These are phyloP conservation scores for Sympetrum striolatum DNA, from an alignment of 2,888 invertebrate genomes.

Conservation along the genomic window DNA sequence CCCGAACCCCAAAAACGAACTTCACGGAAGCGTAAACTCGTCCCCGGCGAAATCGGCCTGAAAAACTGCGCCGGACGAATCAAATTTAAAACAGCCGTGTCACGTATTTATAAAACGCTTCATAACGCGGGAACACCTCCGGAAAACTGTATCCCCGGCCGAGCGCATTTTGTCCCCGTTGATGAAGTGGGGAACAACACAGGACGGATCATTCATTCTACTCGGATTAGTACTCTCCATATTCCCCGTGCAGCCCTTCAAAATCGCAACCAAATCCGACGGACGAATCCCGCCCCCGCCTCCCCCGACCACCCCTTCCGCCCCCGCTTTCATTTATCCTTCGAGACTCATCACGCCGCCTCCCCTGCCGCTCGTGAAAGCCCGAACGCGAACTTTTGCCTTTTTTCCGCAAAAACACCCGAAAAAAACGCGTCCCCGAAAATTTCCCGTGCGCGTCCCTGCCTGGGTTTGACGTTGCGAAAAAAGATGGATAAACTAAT, in stretches of 20 bases:
- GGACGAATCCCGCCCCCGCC: not conserved
- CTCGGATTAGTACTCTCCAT: constrained; percentile 23
- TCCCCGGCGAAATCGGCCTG: no score
- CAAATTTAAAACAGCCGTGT: not conserved
- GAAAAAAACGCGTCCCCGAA: not conserved
- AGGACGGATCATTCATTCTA: constrained; percentile 23
- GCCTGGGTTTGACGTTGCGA: constrained; percentile 33
- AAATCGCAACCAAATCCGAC: constrained; percentile 38
- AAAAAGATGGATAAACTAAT: constrained; percentile 43
- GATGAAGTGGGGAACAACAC: not conserved
- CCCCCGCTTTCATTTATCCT: constrained; percentile 39
- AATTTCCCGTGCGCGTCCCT: not conserved
- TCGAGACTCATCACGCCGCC: constrained; percentile 24
- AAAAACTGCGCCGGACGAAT: not conserved
- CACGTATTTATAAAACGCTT: not conserved
- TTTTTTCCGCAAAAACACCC: constrained; percentile 5
- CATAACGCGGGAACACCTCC: not conserved
- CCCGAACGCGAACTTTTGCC: constrained; percentile 5
- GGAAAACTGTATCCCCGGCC: not conserved
- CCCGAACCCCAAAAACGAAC: no score
- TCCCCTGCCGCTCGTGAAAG: constrained; percentile 19
- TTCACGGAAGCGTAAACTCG: no score
- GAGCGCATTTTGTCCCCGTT: not conserved
- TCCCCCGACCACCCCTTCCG: not conserved
- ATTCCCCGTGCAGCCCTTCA: constrained; percentile 37